A percentile compares a stretch with the other conserved stretches of the same genome.
These are phyloP conservation scores for Agonopterix subpropinquella DNA, from an alignment of 2,888 invertebrate species.

Conservation along the genomic window DNA sequence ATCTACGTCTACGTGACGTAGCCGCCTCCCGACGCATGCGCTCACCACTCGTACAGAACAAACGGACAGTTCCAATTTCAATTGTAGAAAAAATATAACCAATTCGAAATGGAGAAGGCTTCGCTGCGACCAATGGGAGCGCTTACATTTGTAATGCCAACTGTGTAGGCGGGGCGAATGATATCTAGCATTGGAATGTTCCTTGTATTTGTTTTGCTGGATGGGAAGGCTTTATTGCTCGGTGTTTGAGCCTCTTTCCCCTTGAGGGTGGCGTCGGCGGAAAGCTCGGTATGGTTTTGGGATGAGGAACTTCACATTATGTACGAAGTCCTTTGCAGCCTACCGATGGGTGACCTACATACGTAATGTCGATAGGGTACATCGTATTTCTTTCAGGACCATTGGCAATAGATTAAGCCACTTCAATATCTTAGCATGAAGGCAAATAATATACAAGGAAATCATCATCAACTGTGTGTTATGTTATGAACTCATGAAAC, in stretches of 20 bases:
- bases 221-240: slow-evolving; percentile 71
- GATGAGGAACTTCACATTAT: slow-evolving; percentile 63
- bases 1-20: slow-evolving; percentile 71
- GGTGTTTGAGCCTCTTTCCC: slow-evolving; percentile 71
- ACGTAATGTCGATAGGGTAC: not conserved
- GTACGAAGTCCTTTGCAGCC: slow-evolving; percentile 48
- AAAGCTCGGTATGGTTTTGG: slow-evolving; percentile 66
- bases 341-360: slow-evolving; percentile 40
- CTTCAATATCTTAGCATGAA: too few relatives aligned
- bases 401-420: too few relatives aligned
- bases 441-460: too few relatives aligned
- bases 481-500: too few relatives aligned
- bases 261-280: slow-evolving; percentile 61
- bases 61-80: slow-evolving; percentile 71
- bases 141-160: slow-evolving; percentile 73
- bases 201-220: slow-evolving; percentile 73
- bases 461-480: too few relatives aligned
- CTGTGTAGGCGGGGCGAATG: slow-evolving; percentile 74
- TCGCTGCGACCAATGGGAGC: slow-evolving; percentile 68
- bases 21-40: slow-evolving; percentile 68
- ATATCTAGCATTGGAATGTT: slow-evolving; percentile 77
- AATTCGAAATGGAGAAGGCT: slow-evolving; percentile 74
- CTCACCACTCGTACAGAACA: slow-evolving; percentile 54
- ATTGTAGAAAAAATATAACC: slow-evolving; percentile 75
- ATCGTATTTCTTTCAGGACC: not conserved